Conservation (phyloP, 2,797 vertebrate genomes). For the Pachyuromys duprasi region DNA sequence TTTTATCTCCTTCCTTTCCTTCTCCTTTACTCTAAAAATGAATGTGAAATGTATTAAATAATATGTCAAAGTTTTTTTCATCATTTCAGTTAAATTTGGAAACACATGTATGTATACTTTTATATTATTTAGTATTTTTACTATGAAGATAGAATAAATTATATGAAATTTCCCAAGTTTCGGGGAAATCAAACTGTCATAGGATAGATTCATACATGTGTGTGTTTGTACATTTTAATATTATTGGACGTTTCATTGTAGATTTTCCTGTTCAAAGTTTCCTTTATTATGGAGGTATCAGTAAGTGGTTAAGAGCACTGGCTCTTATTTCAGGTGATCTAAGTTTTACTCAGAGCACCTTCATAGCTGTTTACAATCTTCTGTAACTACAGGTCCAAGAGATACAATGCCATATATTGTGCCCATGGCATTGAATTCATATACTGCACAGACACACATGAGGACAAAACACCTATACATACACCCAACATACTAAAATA, state of each 20-base stretch:
- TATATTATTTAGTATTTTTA: neutral
- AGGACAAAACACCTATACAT: neutral
- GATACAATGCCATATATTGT: neutral
- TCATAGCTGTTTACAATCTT: neutral
- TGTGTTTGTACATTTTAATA: neutral
- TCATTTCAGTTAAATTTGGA: slow-evolving; percentile 28
- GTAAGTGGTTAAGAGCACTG: neutral
- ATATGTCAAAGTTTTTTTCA: neutral
- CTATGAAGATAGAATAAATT: neutral
- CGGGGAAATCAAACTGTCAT: neutral
- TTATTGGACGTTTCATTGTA: neutral
- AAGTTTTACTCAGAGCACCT: neutral
- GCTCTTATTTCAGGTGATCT: neutral
- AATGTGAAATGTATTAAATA: neutral
- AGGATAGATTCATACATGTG: neutral
- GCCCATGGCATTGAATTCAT: neutral
- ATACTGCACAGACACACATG: neutral
- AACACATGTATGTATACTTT: neutral
- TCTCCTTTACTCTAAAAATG: neutral
- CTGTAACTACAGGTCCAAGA: no score
- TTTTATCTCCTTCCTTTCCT: neutral
- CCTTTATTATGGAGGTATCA: neutral
- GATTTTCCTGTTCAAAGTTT: neutral
- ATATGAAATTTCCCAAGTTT: neutral
- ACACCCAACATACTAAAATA: neutral